These are phyloP conservation scores for Scylla paramamosain DNA, from an alignment of 1,140 invertebrate species.

Conservation along the genomic window DNA sequence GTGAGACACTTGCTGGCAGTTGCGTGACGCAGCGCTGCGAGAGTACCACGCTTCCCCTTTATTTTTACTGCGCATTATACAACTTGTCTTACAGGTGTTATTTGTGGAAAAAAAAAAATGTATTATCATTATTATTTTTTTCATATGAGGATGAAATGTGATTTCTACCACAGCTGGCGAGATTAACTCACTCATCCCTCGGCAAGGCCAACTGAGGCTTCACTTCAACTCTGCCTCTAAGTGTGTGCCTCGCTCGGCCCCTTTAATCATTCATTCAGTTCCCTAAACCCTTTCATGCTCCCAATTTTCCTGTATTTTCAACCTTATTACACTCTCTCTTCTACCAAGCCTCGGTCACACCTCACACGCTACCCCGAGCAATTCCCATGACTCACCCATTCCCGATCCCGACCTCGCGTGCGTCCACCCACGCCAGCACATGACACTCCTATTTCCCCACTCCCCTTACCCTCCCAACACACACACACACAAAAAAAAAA, in stretches of 20 bases:
- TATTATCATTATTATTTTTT: too few relatives aligned
- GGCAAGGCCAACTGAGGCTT: background rate
- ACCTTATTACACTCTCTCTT: background rate
- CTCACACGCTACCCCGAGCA: background rate
- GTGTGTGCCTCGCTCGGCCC: background rate
- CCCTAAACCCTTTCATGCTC: background rate
- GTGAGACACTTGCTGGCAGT: too few relatives aligned
- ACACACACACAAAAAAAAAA: too few relatives aligned
- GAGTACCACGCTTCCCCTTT: too few relatives aligned
- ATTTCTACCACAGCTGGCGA: too few relatives aligned
- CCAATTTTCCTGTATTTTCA: background rate
- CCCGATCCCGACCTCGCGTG: background rate
- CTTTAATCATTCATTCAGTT: background rate
- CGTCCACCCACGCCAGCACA: background rate
- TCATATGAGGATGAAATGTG: too few relatives aligned
- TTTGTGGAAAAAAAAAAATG: too few relatives aligned
- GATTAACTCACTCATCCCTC: too few relatives aligned
- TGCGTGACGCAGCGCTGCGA: too few relatives aligned
- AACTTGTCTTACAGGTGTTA: too few relatives aligned
- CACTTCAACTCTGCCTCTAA: background rate
- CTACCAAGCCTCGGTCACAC: background rate
- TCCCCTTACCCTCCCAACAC: too few relatives aligned
- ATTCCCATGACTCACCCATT: background rate
- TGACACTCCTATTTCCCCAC: background rate
- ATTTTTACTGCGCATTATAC: too few relatives aligned